Evolutionary conservation across 2,888 invertebrate species (phyloP).

Genomic region (Blera fallax): DNA sequence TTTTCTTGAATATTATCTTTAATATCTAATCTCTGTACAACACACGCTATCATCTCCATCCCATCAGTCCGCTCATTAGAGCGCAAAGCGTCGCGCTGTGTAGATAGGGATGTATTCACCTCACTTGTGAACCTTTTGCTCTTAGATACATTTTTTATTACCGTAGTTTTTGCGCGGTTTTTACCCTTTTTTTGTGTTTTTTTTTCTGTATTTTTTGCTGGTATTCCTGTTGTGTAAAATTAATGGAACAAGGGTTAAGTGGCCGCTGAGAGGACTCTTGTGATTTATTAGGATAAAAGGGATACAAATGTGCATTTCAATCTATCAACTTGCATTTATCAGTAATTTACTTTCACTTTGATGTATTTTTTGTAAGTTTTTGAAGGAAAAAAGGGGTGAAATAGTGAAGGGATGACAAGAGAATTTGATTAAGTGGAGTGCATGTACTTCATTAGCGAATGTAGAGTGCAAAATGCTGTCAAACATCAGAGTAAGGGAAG

Average conservation of each 20-base stretch:
- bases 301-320: background rate
- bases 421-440: slow-evolving; percentile 12
- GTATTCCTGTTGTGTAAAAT: background rate
- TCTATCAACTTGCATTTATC: slow-evolving; percentile 22
- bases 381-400: background rate
- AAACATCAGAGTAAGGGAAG: background rate
- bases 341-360: slow-evolving; percentile 31
- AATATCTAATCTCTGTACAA: background rate
- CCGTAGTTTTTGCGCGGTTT: slow-evolving; percentile 5
- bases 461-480: slow-evolving; percentile 3
- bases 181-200: slow-evolving; percentile 3
- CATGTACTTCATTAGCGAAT: slow-evolving; percentile 18
- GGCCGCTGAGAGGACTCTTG: slow-evolving; percentile 36
- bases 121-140: slow-evolving; percentile 31
- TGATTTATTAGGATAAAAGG: slow-evolving; percentile 31
- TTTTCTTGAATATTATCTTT: background rate
- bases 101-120: slow-evolving; percentile 32
- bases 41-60: slow-evolving; percentile 28
- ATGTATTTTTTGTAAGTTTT: slow-evolving; percentile 29
- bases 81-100: slow-evolving; percentile 29
- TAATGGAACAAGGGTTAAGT: slow-evolving; percentile 58
- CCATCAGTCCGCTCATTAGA: slow-evolving; percentile 45
- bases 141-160: slow-evolving; percentile 16
- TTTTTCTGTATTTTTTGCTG: background rate
- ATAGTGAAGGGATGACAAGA: background rate